Evolutionary conservation across 2,113 vertebrate species (phyloP), one percentile per base, ranked within the genome.

Genomic region (Leptosomus discolor): DNA sequence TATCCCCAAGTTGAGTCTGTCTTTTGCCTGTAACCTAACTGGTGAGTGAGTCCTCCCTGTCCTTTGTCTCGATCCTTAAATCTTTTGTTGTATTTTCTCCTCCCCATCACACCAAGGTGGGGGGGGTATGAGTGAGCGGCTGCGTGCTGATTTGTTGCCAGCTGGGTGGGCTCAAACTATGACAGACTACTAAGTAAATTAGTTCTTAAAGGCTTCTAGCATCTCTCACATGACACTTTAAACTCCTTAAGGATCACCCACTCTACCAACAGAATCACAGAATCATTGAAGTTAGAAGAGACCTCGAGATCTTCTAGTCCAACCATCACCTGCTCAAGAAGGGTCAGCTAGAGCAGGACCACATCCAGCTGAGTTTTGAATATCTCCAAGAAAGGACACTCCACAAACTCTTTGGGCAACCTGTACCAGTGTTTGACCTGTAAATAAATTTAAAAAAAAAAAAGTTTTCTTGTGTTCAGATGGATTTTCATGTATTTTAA

Each of bases 331-430:
- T 56, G 9, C 24, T 54, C 12, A 67, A 43, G n/a, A 4, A 76
- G 9, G 8, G 12, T 54, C 43, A 65, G n/a, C 12, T 58, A 43
- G 1, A 34, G 6, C 16, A 30, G 16, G 32, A 67, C 32, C 1
- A 2, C 12, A 3, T 76, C 18, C 18, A 60, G 1, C 17, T 18
- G 9, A 3, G 4, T 36, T 60, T 39, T 68, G 11, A 37, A 3
- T 74, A 50, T 45, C 20, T 45, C n/a, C 29, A 73, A 50, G 39
- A 34, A 71, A 2, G 3, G 11, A 71, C 4, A 34, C 7, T 17
- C 17, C 19, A 54, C 18, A 58, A 11, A 4, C 3, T 45, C 32
- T 83, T 41, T 56, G 15, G 22, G 9, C 16, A 70, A 45, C 21
- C 12, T 67, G 3, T 48, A 6, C 1, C 17, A 48, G 8, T 53